A percentile compares a stretch with the other conserved stretches of the same genome.
phyloP scores from a whole-genome alignment of 1,140 invertebrate species.

The Phenacoccus solenopsis region DNA sequence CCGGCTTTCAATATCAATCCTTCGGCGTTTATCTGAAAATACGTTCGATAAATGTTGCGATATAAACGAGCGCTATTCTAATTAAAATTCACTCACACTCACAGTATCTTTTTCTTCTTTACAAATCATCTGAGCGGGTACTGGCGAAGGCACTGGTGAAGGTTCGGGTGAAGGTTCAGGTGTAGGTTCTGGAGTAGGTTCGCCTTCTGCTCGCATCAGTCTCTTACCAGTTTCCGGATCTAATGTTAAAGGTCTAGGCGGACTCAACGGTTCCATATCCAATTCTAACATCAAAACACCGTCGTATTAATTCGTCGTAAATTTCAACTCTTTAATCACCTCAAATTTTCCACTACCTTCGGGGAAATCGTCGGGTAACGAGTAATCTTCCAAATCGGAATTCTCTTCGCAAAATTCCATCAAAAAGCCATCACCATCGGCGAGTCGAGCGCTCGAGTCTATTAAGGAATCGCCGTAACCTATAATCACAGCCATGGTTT shows the following conservation, averaged over 20 bases:
- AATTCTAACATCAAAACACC: neutral
- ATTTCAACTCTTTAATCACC: too few relatives aligned
- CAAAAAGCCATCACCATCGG: neutral
- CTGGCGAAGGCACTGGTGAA: neutral
- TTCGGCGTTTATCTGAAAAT: slow-evolving; percentile 15
- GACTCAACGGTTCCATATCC: slow-evolving; percentile 44
- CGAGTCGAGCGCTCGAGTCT: neutral
- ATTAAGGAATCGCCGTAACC: neutral
- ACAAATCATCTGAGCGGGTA: slow-evolving; percentile 15
- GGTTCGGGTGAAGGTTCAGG: slow-evolving; percentile 27
- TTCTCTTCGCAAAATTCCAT: slow-evolving; percentile 4
- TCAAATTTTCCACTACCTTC: neutral
- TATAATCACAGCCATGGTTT: too few relatives aligned
- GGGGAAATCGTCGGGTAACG: slow-evolving; percentile 5
- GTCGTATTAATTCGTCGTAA: neutral
- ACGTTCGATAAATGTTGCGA: neutral
- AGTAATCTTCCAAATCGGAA: neutral
- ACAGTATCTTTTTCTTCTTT: slow-evolving; percentile 9
- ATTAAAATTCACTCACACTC: neutral
- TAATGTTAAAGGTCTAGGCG: slow-evolving; percentile 49
- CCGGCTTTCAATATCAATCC: slow-evolving; percentile 19
- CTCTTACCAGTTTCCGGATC: slow-evolving; percentile 53
- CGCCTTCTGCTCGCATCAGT: slow-evolving; percentile 50
- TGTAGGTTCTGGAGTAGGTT: slow-evolving; percentile 33
- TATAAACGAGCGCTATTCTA: too few relatives aligned